Percentiles rank a stretch among this genome's conserved stretches.
Conservation (phyloP, 2,797 vertebrate genomes). For the Fistularia commersonii region DNA sequence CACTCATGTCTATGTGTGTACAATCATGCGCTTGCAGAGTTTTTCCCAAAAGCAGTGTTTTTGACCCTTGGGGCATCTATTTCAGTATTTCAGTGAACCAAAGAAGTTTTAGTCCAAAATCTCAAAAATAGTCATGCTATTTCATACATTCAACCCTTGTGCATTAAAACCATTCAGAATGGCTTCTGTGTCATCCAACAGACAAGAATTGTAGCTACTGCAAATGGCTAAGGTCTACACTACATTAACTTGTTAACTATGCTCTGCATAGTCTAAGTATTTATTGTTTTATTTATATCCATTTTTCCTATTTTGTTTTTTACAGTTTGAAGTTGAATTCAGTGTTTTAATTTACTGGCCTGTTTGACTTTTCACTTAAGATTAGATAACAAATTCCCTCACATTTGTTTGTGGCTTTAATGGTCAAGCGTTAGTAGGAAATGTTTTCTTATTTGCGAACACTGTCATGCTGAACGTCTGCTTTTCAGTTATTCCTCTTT, state of each 20-base stretch:
- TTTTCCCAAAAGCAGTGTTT: conserved; percentile 50
- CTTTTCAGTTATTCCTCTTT: conserved; percentile 34
- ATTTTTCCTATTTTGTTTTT: conserved; percentile 4
- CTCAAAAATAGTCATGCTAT: conserved; percentile 23
- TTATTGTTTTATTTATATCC: conserved; percentile 70
- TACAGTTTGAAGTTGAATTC: conserved; percentile 19
- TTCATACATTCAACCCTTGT: conserved; percentile 45
- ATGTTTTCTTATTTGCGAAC: conserved; percentile 5
- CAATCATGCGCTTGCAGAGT: conserved; percentile 2
- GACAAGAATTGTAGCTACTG: conserved; percentile 10
- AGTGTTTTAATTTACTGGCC: conserved; percentile 11
- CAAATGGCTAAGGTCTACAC: conserved; percentile 50
- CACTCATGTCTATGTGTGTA: conserved; percentile 1
- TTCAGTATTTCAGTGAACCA: conserved; percentile 64
- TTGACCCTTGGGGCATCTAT: conserved; percentile 19
- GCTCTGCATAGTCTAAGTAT: conserved; percentile 53
- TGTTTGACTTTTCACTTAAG: background rate
- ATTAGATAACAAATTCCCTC: no score
- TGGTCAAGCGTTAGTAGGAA: conserved; percentile 10
- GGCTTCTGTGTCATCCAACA: conserved; percentile 18
- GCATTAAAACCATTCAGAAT: conserved; percentile 16
- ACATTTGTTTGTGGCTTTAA: no score
- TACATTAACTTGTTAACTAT: conserved; percentile 54
- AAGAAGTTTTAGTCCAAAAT: conserved; percentile 33
- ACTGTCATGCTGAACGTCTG: conserved; percentile 47